Base-by-base conservation (phyloP, 2,888 invertebrate species). In the Lasioglossum oenotherae region DNA sequence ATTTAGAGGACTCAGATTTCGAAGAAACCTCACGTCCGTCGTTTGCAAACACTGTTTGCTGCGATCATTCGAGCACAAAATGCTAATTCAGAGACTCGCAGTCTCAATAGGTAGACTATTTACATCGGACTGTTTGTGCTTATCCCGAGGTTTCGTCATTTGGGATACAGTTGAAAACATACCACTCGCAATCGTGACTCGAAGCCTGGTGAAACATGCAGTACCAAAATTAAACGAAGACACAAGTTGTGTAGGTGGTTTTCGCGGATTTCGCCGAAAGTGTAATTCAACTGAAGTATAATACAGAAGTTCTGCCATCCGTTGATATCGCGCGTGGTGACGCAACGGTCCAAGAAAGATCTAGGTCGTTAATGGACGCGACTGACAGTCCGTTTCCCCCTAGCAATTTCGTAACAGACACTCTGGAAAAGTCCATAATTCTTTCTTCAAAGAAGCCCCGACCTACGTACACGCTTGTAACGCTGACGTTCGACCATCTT, bases 341-440 rank as follows among this genome's bases (percentile, higher is more conserved):
- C 46, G 73, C 16, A n/a, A 31, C 19, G 31, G 16, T 46, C 31
- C 27, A 19, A 44, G 27, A 46, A 73, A 73, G 31, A 73, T 73
- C 35, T 49, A 23, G 35, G 19, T 74, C 49, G 67, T 49, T 49
- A 73, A 73, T 46, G 49, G 46, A 74, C 73, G 31, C 73, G 12
- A 1, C 41, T 41, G 72, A 44, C 73, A 35, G 23, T 35, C 5
- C 19, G 73, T 49, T 31, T 49, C 73, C 73, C 31, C 31, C 23
- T 49, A 23, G 14, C 49, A 69, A 74, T 82, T 74, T 57, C 23
- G 60, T 23, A 75, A 80, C 44, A 12, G 57, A 60, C 72, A 71
- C 38, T 46, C 57, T 38, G 46, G 46, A 31, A 35, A 69, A n/a
- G 49, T 41, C 67, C 38, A 14, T 49, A 71, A 72, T 74, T 38